phyloP scores from a whole-genome alignment of 2,113 vertebrate species.

The Epinephelus moara region DNA sequence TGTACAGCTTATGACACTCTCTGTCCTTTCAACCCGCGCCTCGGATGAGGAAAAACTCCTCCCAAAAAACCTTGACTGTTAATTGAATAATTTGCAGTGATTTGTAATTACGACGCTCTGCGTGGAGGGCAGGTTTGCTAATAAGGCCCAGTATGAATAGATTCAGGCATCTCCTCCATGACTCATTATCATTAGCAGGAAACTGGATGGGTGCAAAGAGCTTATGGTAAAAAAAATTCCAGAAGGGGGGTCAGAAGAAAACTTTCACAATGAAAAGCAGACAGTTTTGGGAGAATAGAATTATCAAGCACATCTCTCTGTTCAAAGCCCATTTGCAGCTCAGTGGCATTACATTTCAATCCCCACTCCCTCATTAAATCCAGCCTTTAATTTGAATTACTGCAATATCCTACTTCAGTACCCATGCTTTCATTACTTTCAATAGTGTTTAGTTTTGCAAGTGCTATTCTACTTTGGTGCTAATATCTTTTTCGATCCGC shows the following conservation, averaged over 20 bases:
- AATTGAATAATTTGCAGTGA: constrained; percentile 19
- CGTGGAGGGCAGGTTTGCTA: constrained; percentile 19
- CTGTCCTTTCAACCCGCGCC: too few relatives aligned
- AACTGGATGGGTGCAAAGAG: constrained; percentile 18
- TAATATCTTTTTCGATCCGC: not conserved
- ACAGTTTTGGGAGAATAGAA: not conserved
- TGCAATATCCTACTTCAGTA: constrained; percentile 4
- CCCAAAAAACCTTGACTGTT: not conserved
- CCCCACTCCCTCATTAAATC: not conserved
- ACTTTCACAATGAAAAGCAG: not conserved
- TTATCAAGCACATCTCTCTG: not conserved
- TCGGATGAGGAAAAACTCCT: too few relatives aligned
- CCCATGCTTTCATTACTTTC: not conserved
- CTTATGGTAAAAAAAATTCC: not conserved
- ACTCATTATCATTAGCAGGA: constrained; percentile 26
- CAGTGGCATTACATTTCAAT: constrained; percentile 3
- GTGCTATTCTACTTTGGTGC: too few relatives aligned
- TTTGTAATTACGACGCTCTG: not conserved
- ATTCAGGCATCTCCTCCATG: constrained; percentile 23
- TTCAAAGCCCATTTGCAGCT: constrained; percentile 2
- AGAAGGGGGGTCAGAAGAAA: not conserved
- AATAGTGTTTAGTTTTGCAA: not conserved
- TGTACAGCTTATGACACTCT: too few relatives aligned
- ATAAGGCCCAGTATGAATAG: constrained; percentile 43
- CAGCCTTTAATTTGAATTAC: not conserved